Evolutionary conservation across 2,113 vertebrate species (phyloP).

Genomic region (Pycnonotus jocosus): DNA sequence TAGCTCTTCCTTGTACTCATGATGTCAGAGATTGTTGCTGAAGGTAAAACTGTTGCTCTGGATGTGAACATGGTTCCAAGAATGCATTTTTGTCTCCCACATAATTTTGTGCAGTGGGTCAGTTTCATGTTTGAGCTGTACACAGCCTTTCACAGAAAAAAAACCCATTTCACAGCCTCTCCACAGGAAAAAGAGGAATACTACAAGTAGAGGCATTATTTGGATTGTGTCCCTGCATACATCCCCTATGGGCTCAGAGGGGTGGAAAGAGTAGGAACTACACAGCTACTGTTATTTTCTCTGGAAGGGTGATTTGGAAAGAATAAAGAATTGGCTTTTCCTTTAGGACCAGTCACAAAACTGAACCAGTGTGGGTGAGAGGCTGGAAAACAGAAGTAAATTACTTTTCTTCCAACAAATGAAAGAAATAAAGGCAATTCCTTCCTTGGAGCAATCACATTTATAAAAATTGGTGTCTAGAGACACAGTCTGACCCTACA

Average conservation of each 20-base stretch:
- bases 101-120: not conserved
- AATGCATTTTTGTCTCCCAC: not conserved
- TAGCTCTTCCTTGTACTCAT: not conserved
- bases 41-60: not conserved
- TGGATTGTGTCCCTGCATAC: not conserved
- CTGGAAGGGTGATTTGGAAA: not conserved
- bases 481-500: not conserved
- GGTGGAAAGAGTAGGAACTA: not conserved
- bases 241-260: not conserved
- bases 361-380: not conserved
- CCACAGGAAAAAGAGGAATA: not conserved
- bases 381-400: slow-evolving; percentile 1
- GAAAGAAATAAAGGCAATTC: not conserved
- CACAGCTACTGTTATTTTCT: not conserved
- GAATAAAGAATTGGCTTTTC: not conserved
- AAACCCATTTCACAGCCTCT: not conserved
- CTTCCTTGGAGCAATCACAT: not conserved
- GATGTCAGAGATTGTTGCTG: not conserved
- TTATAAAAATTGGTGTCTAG: not conserved
- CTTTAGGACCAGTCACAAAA: slow-evolving; percentile 15
- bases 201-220: not conserved
- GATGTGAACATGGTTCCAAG: not conserved
- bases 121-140: not conserved
- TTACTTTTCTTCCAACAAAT: slow-evolving; percentile 19
- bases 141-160: not conserved